A percentile compares a stretch with the other conserved stretches of the same genome.
Conservation (phyloP, 2,888 invertebrate genomes). For the Heliconius cydno region DNA sequence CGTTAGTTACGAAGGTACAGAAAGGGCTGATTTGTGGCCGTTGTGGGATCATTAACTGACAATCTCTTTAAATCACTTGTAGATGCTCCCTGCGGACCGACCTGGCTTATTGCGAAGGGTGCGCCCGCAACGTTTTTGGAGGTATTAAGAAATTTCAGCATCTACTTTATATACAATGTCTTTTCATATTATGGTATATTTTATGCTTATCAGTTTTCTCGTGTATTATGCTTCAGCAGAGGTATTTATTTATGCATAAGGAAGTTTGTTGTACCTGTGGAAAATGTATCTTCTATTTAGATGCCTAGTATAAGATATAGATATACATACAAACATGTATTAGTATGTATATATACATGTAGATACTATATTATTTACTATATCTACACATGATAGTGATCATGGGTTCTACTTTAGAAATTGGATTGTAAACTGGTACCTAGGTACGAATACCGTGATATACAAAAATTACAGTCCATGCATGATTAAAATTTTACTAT, state of each 20-base stretch:
- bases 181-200: slow-evolving; percentile 39
- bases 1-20: slow-evolving; percentile 62
- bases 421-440: background rate
- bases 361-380: background rate
- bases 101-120: slow-evolving; percentile 73
- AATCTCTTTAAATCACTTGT: slow-evolving; percentile 81
- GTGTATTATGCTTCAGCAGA: background rate
- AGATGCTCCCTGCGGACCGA: slow-evolving; percentile 67
- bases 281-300: slow-evolving; percentile 1
- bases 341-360: background rate
- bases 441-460: too few species aligned
- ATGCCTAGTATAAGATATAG: background rate
- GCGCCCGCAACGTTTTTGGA: slow-evolving; percentile 55
- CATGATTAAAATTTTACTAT: background rate
- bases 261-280: background rate
- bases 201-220: slow-evolving; percentile 30
- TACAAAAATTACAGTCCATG: too few species aligned
- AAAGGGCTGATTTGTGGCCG: slow-evolving; percentile 76
- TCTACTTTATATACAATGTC: slow-evolving; percentile 51
- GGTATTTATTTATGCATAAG: slow-evolving; percentile 10
- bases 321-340: background rate
- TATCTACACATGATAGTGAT: background rate
- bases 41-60: slow-evolving; percentile 75
- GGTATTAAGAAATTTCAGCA: slow-evolving; percentile 73
- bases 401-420: background rate